Evolutionary conservation across 1,140 invertebrate species (phyloP).

Genomic region (Helicoverpa armigera): DNA sequence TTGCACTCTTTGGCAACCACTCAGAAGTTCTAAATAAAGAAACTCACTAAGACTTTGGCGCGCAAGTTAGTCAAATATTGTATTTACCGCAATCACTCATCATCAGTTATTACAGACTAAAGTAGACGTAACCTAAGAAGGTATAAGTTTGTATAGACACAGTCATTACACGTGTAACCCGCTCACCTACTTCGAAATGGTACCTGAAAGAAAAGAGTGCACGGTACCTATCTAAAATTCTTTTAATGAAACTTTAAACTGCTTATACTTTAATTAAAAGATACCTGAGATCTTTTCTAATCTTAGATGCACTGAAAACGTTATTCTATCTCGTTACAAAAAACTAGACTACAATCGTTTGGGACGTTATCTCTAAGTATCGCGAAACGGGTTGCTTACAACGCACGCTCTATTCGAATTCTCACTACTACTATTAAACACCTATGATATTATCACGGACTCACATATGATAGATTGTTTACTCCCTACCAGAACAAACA

Average conservation of each 20-base stretch:
- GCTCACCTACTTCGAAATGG: too few species aligned
- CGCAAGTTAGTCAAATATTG: too few species aligned
- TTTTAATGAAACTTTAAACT: neutral
- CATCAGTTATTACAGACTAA: neutral
- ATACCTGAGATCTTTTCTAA: neutral
- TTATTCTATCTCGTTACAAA: neutral
- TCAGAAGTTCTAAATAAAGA: too few species aligned
- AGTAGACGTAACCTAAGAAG: neutral
- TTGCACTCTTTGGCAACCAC: too few species aligned
- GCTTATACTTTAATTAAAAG: neutral
- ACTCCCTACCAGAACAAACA: slow-evolving; percentile 63
- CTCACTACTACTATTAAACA: slow-evolving; percentile 62
- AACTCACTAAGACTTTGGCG: too few species aligned
- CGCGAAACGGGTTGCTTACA: slow-evolving; percentile 30
- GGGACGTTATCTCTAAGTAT: slow-evolving; percentile 19
- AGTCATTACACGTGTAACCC: too few species aligned
- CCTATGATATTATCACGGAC: slow-evolving; percentile 67
- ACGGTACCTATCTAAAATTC: neutral
- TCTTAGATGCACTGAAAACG: neutral
- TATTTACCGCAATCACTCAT: too few species aligned
- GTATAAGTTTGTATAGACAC: too few species aligned
- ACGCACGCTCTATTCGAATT: slow-evolving; percentile 49
- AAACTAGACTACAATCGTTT: neutral
- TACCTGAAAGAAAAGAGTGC: too few species aligned
- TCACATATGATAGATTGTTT: slow-evolving; percentile 69